Conservation (phyloP, 2,797 vertebrate genomes). For the Novumbra hubbsi region DNA sequence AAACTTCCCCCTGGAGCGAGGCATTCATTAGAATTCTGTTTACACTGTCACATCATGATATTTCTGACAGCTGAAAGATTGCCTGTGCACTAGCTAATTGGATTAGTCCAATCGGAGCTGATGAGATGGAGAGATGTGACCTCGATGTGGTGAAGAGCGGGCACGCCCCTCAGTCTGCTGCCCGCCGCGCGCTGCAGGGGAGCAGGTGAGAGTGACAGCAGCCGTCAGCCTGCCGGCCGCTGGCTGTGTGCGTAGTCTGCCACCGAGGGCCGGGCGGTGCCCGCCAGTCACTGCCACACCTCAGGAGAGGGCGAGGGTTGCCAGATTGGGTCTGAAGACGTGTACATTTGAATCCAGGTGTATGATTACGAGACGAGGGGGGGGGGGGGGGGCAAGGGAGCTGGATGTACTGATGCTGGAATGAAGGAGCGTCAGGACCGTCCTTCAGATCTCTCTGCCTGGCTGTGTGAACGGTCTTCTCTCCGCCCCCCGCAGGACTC, state of each 20-base stretch:
- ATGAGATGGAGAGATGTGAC: slow-evolving; percentile 58
- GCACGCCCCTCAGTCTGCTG: slow-evolving; percentile 61
- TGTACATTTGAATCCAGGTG: slow-evolving; percentile 32
- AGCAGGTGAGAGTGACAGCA: slow-evolving; percentile 3
- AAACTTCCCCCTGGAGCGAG: slow-evolving; percentile 56
- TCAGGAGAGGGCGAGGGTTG: background rate
- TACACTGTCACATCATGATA: slow-evolving; percentile 65
- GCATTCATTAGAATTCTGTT: slow-evolving; percentile 63
- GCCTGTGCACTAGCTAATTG: slow-evolving; percentile 60
- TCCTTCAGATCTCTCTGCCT: slow-evolving; percentile 46
- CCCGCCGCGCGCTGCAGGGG: slow-evolving; percentile 16
- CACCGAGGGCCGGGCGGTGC: background rate
- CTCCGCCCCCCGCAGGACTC: slow-evolving; percentile 66
- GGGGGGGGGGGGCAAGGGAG: slow-evolving; percentile 34
- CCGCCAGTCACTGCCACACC: background rate
- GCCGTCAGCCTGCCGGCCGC: background rate
- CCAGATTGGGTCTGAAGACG: slow-evolving; percentile 35
- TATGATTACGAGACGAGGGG: slow-evolving; percentile 35
- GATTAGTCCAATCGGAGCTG: slow-evolving; percentile 63
- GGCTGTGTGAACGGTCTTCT: slow-evolving; percentile 55
- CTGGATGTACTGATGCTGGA: slow-evolving; percentile 10
- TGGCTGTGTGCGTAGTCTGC: background rate
- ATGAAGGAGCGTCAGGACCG: slow-evolving; percentile 21
- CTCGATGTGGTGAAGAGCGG: slow-evolving; percentile 28
- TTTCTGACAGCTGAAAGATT: slow-evolving; percentile 69